Conservation (phyloP, 2,797 vertebrate genomes). For the Fundulus diaphanus region DNA sequence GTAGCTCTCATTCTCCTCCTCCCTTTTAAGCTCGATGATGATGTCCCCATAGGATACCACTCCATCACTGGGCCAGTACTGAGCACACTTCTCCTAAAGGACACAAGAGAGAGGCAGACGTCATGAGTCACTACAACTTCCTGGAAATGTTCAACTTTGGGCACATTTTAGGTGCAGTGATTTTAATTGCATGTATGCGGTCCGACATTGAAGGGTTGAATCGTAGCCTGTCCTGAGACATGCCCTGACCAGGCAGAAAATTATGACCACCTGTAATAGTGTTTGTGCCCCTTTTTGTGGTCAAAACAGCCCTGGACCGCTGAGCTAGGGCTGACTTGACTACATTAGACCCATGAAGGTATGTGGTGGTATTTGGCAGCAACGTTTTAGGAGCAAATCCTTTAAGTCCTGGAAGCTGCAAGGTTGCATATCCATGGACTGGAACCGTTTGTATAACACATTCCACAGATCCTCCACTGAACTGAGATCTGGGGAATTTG, state of each 20-base stretch:
- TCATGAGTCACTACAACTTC: background rate
- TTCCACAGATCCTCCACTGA: background rate
- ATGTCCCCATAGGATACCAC: constrained; percentile 90
- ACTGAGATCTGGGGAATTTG: background rate
- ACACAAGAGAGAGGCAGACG: constrained; percentile 6
- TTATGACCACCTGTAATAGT: background rate
- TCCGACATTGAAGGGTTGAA: background rate
- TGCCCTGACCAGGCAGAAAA: background rate
- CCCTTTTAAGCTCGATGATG: constrained; percentile 93
- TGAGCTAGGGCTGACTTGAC: background rate
- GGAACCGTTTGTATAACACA: background rate
- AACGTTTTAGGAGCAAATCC: background rate
- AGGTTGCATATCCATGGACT: background rate
- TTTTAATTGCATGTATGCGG: background rate
- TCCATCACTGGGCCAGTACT: constrained; percentile 96
- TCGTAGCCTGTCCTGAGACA: background rate
- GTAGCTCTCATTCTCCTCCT: constrained; percentile 97
- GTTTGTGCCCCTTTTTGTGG: background rate
- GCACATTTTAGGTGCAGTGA: background rate
- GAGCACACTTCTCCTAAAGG: constrained; percentile 93
- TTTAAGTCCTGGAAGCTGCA: background rate
- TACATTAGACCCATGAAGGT: background rate
- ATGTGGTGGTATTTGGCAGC: background rate
- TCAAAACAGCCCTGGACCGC: background rate
- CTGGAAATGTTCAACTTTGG: background rate